Conservation (phyloP, 2,113 vertebrate species). For the Callaeas wilsoni region DNA sequence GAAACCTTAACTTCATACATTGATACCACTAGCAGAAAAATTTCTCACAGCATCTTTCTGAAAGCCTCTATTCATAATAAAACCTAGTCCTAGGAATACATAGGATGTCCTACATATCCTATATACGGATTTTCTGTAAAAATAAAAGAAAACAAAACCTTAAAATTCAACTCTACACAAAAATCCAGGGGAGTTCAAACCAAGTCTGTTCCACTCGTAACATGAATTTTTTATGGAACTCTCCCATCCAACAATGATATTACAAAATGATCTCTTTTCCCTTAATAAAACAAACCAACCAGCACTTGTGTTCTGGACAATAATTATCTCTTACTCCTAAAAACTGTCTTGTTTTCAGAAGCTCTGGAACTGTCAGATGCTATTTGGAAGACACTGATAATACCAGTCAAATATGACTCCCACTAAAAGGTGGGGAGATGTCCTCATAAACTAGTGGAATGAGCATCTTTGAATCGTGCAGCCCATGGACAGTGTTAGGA, state of each 20-base stretch:
- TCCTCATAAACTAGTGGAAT: not conserved
- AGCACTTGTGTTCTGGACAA: not conserved
- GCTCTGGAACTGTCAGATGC: not conserved
- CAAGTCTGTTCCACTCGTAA: not conserved
- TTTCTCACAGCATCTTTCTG: not conserved
- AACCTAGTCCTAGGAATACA: not conserved
- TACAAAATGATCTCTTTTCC: not conserved
- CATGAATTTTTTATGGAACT: rapidly evolving
- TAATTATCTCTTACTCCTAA: not conserved
- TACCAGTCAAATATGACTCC: not conserved
- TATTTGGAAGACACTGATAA: not conserved
- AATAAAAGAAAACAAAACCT: not conserved
- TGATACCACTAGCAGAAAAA: not conserved
- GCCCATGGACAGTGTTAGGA: not conserved
- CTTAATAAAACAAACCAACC: not conserved
- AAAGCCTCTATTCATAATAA: not conserved
- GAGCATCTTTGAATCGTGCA: not conserved
- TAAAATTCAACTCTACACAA: not conserved
- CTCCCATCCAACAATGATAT: not conserved
- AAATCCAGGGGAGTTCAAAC: not conserved
- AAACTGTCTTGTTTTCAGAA: not conserved
- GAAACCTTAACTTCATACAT: not conserved
- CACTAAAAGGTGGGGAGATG: not conserved
- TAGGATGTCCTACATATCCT: not conserved
- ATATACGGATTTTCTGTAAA: not conserved